Percentiles rank a stretch among this genome's conserved stretches.
Evolutionary conservation across 1,140 invertebrate species (phyloP).

Genomic region (Drosophila mauritiana): DNA sequence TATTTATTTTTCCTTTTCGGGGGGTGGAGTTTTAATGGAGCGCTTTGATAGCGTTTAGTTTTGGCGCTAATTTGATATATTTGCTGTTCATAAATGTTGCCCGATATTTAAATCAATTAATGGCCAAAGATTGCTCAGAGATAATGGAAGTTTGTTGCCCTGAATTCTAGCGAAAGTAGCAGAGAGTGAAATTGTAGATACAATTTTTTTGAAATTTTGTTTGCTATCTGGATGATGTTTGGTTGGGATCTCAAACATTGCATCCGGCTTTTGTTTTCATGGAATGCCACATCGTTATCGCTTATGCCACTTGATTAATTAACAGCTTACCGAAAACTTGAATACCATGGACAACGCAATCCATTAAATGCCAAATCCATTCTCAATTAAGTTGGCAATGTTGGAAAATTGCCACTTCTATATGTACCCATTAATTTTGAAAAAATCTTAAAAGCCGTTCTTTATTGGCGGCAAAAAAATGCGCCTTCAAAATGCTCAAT

Average conservation of each 20-base stretch:
- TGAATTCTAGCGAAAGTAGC: constrained; percentile 68
- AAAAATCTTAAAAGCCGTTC: constrained; percentile 39
- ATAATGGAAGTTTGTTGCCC: constrained; percentile 20
- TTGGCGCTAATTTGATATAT: constrained; percentile 78
- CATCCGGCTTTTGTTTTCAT: constrained; percentile 12
- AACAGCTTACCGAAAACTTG: constrained; percentile 14
- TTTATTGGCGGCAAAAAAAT: constrained; percentile 27
- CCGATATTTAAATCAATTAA: constrained; percentile 73
- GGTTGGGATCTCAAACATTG: background rate
- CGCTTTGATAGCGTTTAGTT: constrained; percentile 49
- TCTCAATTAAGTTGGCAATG: constrained; percentile 29
- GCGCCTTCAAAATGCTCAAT: constrained; percentile 31
- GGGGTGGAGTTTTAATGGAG: constrained; percentile 29
- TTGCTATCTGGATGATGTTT: constrained; percentile 9
- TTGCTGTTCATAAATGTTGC: constrained; percentile 67
- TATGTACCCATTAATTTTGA: constrained; percentile 25
- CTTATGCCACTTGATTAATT: constrained; percentile 15
- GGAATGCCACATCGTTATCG: background rate
- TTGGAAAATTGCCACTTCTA: constrained; percentile 32
- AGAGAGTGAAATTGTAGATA: constrained; percentile 28
- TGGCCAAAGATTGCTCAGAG: constrained; percentile 30
- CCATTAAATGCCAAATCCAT: constrained; percentile 23
- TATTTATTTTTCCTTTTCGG: background rate
- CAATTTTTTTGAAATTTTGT: background rate
- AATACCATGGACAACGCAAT: constrained; percentile 16